Evolutionary conservation across 2,113 vertebrate species (phyloP).

Genomic region (Motacilla alba): DNA sequence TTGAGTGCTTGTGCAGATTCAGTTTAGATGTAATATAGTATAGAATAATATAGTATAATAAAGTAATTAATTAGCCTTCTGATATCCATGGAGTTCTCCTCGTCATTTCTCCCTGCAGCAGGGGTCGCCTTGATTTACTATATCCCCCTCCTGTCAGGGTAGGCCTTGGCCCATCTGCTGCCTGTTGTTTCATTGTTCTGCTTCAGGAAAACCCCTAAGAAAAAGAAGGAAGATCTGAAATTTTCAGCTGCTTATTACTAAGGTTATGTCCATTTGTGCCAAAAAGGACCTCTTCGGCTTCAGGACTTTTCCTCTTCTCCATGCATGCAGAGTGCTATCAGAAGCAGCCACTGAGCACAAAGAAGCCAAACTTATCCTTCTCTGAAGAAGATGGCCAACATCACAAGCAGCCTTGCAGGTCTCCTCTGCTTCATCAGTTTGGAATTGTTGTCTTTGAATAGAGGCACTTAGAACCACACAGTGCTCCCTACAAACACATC

Average conservation of each 20-base stretch:
- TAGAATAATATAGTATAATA: too few species aligned
- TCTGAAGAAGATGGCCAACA: background rate
- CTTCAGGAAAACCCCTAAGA: background rate
- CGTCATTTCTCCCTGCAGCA: too few species aligned
- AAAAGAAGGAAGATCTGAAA: background rate
- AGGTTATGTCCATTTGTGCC: background rate
- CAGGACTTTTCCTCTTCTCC: background rate
- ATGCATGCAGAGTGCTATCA: background rate
- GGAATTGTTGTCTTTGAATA: rapidly evolving
- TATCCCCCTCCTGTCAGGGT: background rate
- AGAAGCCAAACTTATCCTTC: background rate
- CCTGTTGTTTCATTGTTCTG: background rate
- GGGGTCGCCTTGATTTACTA: too few species aligned
- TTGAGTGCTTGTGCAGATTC: too few species aligned
- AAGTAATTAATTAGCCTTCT: too few species aligned
- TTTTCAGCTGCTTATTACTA: background rate
- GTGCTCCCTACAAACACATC: background rate
- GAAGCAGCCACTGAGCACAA: background rate
- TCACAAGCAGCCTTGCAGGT: background rate
- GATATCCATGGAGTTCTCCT: too few species aligned
- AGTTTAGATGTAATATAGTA: too few species aligned
- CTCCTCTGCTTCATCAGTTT: background rate
- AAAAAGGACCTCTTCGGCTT: background rate
- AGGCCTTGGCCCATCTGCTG: background rate
- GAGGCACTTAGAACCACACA: background rate